Percentiles rank a stretch among this genome's conserved stretches.
These are phyloP conservation scores for Rhagoletis pomonella DNA, from an alignment of 1,140 invertebrate species.

Conservation along the genomic window DNA sequence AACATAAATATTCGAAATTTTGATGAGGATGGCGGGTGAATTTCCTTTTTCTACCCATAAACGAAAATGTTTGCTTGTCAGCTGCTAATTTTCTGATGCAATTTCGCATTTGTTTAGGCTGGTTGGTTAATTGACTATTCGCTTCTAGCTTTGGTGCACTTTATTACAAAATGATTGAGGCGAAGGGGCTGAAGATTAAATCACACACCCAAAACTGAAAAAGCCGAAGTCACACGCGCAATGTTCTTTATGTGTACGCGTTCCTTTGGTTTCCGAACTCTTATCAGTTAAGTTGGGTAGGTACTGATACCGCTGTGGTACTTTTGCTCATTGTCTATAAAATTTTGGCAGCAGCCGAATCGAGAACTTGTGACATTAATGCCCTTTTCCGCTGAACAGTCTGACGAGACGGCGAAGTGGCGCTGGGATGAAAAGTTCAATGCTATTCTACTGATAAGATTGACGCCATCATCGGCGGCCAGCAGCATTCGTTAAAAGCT, in stretches of 20 bases:
- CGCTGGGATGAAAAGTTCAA: constrained; percentile 41
- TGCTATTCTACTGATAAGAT: constrained; percentile 33
- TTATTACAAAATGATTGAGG: neutral
- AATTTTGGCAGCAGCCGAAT: constrained; percentile 27
- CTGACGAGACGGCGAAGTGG: neutral
- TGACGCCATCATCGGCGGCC: neutral
- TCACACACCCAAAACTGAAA: neutral
- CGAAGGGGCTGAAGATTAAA: neutral
- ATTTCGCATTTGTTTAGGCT: neutral
- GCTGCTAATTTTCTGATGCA: neutral
- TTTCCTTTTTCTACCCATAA: constrained; percentile 74
- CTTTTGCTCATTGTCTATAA: neutral
- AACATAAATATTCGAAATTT: constrained; percentile 72
- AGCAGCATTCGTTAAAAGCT: neutral
- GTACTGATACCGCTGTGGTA: neutral
- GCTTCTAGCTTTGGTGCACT: neutral
- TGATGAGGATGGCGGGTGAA: constrained; percentile 70
- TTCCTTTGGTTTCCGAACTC: neutral
- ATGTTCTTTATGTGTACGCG: constrained; percentile 2
- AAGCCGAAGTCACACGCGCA: neutral
- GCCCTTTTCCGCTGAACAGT: neutral
- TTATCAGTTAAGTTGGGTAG: constrained; percentile 6
- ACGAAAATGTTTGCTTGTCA: constrained; percentile 65
- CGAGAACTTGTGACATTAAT: neutral
- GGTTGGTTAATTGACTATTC: neutral